Percentiles rank a stretch among this genome's conserved stretches.
Conservation (phyloP, 2,113 vertebrate species). For the Lucifuga dentata region DNA sequence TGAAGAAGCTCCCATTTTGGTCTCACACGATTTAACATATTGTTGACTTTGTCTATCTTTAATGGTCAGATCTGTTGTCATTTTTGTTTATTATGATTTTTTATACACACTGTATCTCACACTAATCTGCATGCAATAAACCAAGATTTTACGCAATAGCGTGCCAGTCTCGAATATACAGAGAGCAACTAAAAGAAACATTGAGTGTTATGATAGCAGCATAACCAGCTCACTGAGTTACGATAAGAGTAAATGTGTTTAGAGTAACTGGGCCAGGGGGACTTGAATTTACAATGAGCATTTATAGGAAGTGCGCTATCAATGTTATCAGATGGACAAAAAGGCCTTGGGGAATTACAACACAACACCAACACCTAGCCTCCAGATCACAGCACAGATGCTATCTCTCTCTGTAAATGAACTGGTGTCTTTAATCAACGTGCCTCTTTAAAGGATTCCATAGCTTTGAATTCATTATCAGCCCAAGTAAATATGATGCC, state of each 20-base stretch:
- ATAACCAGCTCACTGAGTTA: constrained; percentile 47
- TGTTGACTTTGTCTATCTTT: no score
- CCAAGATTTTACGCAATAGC: constrained; percentile 18
- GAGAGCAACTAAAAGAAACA: constrained; percentile 37
- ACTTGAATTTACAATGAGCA: constrained; percentile 43
- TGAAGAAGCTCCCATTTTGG: constrained; percentile 32
- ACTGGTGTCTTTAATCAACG: constrained; percentile 44
- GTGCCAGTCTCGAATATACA: constrained; percentile 36
- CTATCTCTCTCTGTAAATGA: constrained; percentile 39
- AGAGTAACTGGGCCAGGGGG: constrained; percentile 60
- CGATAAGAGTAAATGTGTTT: constrained; percentile 72
- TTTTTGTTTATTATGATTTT: constrained; percentile 28
- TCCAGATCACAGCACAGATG: constrained; percentile 28
- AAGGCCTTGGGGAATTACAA: constrained; percentile 51
- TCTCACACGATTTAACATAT: no score
- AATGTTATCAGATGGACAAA: constrained; percentile 64
- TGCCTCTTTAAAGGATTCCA: constrained; percentile 50
- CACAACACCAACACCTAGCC: constrained; percentile 27
- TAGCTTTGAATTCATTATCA: constrained; percentile 69
- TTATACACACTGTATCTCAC: background rate
- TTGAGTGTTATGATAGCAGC: constrained; percentile 37
- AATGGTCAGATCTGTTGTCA: background rate
- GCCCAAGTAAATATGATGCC: constrained; percentile 21
- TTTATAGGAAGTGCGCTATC: constrained; percentile 65
- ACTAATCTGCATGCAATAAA: constrained; percentile 27